Evolutionary conservation across 2,797 vertebrate genomes (phyloP), one percentile per base, ranked within the genome.

Genomic region (Xyrichtys novacula): DNA sequence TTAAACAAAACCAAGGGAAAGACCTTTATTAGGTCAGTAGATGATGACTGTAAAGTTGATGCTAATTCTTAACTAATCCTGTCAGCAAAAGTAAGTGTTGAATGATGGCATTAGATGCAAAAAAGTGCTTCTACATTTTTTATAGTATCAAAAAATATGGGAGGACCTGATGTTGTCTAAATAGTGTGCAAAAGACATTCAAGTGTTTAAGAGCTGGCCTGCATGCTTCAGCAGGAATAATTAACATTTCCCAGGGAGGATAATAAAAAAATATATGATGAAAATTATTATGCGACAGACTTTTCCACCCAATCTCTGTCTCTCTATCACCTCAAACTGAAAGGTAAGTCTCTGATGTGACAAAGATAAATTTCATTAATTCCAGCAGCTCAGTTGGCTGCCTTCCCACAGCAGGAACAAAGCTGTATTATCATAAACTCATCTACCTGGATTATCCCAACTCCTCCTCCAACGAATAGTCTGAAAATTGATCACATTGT

Each of bases 371-470:
- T 84, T 36, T 76, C 25, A 64, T 78, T 73, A 67, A 43, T 59
- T 58, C 40, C 68, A 65, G 29, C 61, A 61, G 36, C 49, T 42
- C 28, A 31, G 34, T 57, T 34, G 29, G 52, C 53, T 29, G 42
- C 0, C 7, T 43, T 12, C 36, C 28, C 38, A 22, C 50, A 23
- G 5, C 58, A 46, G 46, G 55, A 74, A 59, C 59, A 64, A 71
- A 79, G 32, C 62, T 23, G 12, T 40, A 73, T 82, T 82, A 84
- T 77, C 73, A 80, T 62, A 53, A 8, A 6, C 56, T 65, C 58
- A 59, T 82, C 76, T 71, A 28, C 0, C 6, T 8, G 39, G 55
- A 59, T 66, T 74, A 65, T 49, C 53, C 3, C 22, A 36, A 48
- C 66, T 44, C 34, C 14, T 43, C 29, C 50, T 50, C 65, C 62